phyloP scores from a whole-genome alignment of 2,113 vertebrate genomes.

The Chlorodrepanis virens region DNA sequence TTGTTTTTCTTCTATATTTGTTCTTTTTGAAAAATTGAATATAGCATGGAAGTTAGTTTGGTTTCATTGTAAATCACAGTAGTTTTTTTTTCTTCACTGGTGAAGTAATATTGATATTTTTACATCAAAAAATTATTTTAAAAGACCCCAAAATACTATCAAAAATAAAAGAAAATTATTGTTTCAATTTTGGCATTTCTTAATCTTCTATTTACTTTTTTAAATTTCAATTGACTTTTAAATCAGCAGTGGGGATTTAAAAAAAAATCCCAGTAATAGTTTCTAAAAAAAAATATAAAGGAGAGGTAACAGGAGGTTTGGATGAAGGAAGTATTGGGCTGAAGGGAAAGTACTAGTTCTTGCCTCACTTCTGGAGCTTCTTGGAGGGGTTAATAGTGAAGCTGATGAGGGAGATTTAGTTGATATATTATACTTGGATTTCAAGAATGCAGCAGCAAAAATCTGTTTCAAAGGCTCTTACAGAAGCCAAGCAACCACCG shows the following conservation, averaged over 20 bases:
- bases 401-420: not conserved
- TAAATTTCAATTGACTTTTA: not conserved
- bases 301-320: not conserved
- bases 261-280: not conserved
- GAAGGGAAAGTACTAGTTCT: not conserved
- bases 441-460: not conserved
- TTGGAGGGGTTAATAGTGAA: constrained; percentile 5
- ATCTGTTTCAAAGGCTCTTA: not conserved
- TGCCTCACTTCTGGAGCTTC: not conserved
- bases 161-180: not conserved
- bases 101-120: not conserved
- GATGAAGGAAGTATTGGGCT: not conserved
- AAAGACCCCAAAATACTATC: not conserved
- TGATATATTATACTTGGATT: not conserved
- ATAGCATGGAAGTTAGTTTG: not conserved
- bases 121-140: not conserved
- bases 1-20: not conserved
- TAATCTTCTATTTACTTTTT: not conserved
- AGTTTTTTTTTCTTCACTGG: not conserved
- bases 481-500: not conserved
- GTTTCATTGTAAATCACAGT: not conserved
- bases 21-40: not conserved
- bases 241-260: not conserved
- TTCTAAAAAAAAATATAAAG: not conserved
- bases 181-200: not conserved